Conservation (phyloP, 2,113 vertebrate species). For the Phylloscopus trochilus region DNA sequence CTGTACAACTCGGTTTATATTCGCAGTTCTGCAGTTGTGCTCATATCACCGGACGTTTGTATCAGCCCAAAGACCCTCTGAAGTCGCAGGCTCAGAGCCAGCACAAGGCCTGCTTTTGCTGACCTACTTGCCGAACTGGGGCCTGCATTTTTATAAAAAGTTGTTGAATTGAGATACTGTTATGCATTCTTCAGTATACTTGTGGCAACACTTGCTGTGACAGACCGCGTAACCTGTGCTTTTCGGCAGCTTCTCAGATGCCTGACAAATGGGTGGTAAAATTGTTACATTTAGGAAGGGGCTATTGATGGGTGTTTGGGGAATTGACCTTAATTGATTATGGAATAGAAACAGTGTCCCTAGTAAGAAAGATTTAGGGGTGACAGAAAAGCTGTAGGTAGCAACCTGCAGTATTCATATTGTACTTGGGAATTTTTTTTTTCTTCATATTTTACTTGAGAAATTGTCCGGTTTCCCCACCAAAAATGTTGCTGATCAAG, state of each 20-base stretch:
- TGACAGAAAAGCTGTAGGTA: background rate
- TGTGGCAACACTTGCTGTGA: background rate
- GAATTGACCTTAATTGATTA: background rate
- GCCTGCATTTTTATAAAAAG: slow-evolving; percentile 20
- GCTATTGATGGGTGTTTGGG: background rate
- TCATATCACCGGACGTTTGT: accelerated
- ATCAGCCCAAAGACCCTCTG: background rate
- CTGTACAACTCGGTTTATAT: background rate
- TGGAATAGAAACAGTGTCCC: background rate
- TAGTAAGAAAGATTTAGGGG: background rate
- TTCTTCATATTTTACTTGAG: background rate
- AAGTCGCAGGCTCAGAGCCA: background rate
- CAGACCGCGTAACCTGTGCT: background rate
- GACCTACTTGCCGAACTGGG: slow-evolving; percentile 32
- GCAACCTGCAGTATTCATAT: background rate
- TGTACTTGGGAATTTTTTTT: background rate
- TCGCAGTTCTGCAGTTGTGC: background rate
- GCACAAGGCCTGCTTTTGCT: background rate
- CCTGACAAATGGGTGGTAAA: background rate
- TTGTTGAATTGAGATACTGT: background rate
- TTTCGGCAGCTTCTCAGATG: background rate
- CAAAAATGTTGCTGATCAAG: background rate
- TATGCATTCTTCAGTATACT: background rate
- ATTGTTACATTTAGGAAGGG: background rate
- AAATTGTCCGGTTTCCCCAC: background rate